A percentile compares a stretch with the other conserved stretches of the same genome.
phyloP scores from a whole-genome alignment of 2,113 vertebrate species.

The Mus pahari region DNA sequence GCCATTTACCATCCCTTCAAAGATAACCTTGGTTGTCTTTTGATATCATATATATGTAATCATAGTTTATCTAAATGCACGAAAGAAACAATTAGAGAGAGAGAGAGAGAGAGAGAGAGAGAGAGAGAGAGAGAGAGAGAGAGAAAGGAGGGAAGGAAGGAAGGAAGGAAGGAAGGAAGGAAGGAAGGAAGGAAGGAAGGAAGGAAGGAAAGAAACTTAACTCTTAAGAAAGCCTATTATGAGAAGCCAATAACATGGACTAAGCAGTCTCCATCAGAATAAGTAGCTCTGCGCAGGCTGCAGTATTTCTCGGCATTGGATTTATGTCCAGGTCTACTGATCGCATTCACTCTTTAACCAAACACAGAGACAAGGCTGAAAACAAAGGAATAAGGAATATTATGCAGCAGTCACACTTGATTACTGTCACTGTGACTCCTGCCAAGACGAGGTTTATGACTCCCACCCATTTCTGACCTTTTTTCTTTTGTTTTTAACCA shows the following conservation, averaged over 20 bases:
- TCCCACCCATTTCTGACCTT: background rate
- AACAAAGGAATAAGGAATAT: background rate
- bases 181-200: too few species aligned
- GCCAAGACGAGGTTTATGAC: background rate
- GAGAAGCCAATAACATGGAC: background rate
- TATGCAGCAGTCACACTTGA: background rate
- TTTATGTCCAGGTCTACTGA: background rate
- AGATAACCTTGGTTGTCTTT: too few species aligned
- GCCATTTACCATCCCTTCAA: too few species aligned
- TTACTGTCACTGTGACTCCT: background rate
- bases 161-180: too few species aligned
- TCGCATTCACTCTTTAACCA: background rate
- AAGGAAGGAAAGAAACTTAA: too few species aligned
- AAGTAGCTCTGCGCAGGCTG: background rate
- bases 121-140: background rate
- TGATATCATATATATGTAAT: too few species aligned
- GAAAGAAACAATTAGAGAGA: too few species aligned
- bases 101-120: background rate
- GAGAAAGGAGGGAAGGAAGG: too few species aligned
- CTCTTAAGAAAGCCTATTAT: background rate
- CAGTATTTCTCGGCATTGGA: background rate
- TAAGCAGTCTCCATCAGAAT: constrained; percentile 7
- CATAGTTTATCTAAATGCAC: too few species aligned
- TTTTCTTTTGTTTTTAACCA: background rate
- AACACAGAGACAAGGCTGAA: background rate